Evolutionary conservation across 2,888 invertebrate genomes (phyloP), one percentile per base, ranked within the genome.

Genomic region (Andrena chrysosceles): DNA sequence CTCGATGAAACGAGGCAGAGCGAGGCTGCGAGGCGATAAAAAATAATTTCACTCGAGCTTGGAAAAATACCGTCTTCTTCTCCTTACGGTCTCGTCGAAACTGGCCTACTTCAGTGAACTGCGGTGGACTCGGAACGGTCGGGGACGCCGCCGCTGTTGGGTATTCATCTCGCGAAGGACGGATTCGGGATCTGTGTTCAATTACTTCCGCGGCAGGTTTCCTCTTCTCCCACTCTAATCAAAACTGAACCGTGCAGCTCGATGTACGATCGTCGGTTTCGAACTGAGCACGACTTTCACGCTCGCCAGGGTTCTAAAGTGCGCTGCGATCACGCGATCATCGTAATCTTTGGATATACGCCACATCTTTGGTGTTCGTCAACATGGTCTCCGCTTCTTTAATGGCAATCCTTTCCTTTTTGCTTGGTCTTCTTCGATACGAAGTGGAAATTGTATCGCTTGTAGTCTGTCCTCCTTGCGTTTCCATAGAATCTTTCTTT

Each of bases 261-360:
- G 42, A 13, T 13, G 42, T 13, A 42, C 33, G 29, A 54, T 48
- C 42, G 10, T 31, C 13, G 70, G 16, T 52, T 59, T 54, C 7
- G 23, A 42, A 26, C 56, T 48, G 52, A 56, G 8, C 82, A 68
- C 49, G 72, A 49, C n/a, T 69, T 16, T 29, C 79, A 63, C 63
- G 69, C 20, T 23, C 71, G 23, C 16, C 59, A 54, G 59, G 67
- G 59, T 71, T 74, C 66, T 6, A 52, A 33, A 13, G 29, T 72
- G 35, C n/a, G 6, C 20, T 42, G 29, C 35, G 33, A 75, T 16
- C 31, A 26, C 42, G 29, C 56, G 63, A 42, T 64, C 69, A 70
- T 80, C 74, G 64, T 76, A 59, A 81, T 92, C 92, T 92, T 92
- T 92, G 91, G 92, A 87, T 85, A 88, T 85, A 83, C 69, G 72